phyloP scores from a whole-genome alignment of 2,113 vertebrate species.

The Mastomys coucha region DNA sequence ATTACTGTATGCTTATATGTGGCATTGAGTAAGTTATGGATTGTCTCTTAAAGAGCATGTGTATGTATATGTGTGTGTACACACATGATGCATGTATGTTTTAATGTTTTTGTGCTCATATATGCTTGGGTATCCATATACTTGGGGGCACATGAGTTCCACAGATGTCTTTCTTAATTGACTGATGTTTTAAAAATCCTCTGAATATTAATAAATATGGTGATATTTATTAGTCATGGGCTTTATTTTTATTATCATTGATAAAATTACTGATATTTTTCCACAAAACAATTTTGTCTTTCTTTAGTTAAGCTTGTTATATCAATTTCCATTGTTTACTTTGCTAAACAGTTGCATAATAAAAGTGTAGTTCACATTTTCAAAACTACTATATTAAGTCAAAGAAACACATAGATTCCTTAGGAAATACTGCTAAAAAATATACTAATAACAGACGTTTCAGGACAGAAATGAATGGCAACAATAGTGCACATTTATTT shows the following conservation, averaged over 20 bases:
- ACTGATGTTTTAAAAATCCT: neutral
- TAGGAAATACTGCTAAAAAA: neutral
- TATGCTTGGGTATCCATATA: no score
- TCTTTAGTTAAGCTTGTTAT: neutral
- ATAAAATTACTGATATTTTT: neutral
- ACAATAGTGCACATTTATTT: neutral
- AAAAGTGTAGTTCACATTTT: slow-evolving; percentile 6
- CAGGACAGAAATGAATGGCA: neutral
- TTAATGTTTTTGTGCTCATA: neutral
- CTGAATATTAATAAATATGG: neutral
- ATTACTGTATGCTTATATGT: neutral
- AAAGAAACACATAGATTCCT: neutral
- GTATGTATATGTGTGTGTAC: neutral
- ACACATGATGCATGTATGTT: neutral
- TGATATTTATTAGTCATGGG: neutral
- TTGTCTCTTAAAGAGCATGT: neutral
- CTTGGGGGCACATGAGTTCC: neutral
- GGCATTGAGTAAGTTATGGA: neutral
- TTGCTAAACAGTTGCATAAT: neutral
- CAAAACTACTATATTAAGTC: slow-evolving; percentile 18
- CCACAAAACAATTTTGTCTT: neutral
- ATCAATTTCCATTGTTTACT: neutral
- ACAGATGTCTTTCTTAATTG: neutral
- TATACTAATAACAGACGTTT: slow-evolving; percentile 14
- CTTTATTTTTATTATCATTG: slow-evolving; percentile 8